Base-by-base conservation (phyloP, 2,797 vertebrate genomes). In the Muraenolepis orangiensis region DNA sequence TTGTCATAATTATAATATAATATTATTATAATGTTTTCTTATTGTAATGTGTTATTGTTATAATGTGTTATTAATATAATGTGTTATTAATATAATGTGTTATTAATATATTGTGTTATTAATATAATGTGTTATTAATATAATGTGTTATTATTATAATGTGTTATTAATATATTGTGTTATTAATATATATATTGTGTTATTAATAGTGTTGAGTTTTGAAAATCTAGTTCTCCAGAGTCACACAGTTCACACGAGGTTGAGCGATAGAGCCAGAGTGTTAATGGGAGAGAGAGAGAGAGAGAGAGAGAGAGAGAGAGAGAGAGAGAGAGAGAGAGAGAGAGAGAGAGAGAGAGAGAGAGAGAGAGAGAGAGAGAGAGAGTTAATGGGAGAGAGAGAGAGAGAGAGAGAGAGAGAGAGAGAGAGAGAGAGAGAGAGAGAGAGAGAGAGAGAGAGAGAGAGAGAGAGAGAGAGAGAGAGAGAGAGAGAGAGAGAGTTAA, bases 311-410 rank as follows among this genome's bases (percentile, higher is more conserved):
- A 16, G 28, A 13, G 4, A 36, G 81, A 72, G 82, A 64, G 18
- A 66, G 77, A 74, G 64, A 71, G 77, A 74, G 80, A 72, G 74
- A 83, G 34, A 46, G 23, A 34, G 74, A 1, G 6, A 40, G 18
- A 23, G 28, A 3, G 80, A 71, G 84, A 13, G n/a, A 40, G 18
- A 23, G 28, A 3, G 80, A 71, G 84, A 13, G n/a, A 78, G 57
- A 69, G 74, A 71, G 34, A 77, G 36, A 38, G 30, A 66, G 51
- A 64, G 57, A 64, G 14, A 12, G 10, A 57, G 51, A 57, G 46
- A 3, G 32, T 34, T 34, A 3, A 34, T 34, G 38, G 11, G 38
- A 40, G 38, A 40, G 38, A 40, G 38, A 40, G 38, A 6, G 38
- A 40, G 38, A 40, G 57, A 23, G 57, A 23, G 57, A 1, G 5